These are phyloP conservation scores for Fregetta grallaria DNA, from an alignment of 2,113 vertebrate genomes.

Conservation along the genomic window DNA sequence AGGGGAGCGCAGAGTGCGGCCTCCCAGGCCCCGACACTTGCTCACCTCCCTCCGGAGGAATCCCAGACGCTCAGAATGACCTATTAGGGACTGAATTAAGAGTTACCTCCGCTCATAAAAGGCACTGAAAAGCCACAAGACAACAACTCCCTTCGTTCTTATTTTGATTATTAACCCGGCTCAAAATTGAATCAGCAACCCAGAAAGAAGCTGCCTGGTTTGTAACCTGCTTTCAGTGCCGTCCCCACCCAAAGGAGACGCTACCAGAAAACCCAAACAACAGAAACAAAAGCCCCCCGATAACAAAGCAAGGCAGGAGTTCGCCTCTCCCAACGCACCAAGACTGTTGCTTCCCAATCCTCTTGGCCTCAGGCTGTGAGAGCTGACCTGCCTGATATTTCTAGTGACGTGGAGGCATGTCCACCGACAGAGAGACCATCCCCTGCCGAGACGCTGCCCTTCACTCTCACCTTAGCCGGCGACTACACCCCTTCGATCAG, in stretches of 20 bases:
- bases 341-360: neutral
- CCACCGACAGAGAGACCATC: neutral
- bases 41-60: slow-evolving; percentile 24
- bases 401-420: neutral
- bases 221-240: neutral
- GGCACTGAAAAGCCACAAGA: slow-evolving; percentile 26
- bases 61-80: slow-evolving; percentile 6
- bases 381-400: neutral
- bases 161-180: slow-evolving; percentile 7
- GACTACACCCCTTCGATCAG: neutral
- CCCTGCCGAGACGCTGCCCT: neutral
- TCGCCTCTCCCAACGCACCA: neutral
- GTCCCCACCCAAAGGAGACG: slow-evolving; percentile 32
- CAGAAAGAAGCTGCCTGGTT: neutral
- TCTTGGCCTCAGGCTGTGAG: neutral
- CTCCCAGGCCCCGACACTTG: neutral
- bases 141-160: slow-evolving; percentile 21
- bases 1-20: neutral
- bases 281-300: neutral
- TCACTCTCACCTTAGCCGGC: neutral
- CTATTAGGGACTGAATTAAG: slow-evolving; percentile 37
- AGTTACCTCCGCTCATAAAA: slow-evolving; percentile 54
- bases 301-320: slow-evolving; percentile 39
- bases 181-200: slow-evolving; percentile 11
- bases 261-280: neutral